Conservation (phyloP, 2,797 vertebrate genomes). For the Acanthurus lineatus region DNA sequence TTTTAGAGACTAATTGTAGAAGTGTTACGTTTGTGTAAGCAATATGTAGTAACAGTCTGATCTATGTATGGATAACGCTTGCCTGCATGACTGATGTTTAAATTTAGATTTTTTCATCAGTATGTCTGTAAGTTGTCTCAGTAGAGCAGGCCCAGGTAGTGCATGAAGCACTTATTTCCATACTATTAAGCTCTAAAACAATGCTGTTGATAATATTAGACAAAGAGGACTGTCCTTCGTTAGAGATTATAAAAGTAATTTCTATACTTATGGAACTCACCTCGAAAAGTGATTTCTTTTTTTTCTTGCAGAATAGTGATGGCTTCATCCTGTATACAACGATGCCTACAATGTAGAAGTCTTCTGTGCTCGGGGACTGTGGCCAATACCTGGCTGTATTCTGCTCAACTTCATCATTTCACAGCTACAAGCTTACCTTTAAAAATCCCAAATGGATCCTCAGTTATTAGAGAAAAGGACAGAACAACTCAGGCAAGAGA, state of each 20-base stretch:
- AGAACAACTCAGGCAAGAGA: constrained; percentile 18
- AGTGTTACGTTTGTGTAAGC: neutral
- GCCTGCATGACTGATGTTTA: no score
- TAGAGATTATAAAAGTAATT: neutral
- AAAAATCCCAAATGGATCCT: constrained; percentile 12
- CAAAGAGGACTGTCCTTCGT: neutral
- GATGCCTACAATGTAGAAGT: constrained; percentile 74
- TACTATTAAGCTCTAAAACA: neutral
- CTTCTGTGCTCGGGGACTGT: constrained; percentile 53
- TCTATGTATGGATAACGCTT: neutral
- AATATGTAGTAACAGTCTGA: neutral
- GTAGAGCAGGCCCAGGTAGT: neutral
- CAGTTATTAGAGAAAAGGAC: constrained; percentile 5
- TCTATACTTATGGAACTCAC: no score
- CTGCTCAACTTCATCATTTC: constrained; percentile 21
- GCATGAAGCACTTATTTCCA: neutral
- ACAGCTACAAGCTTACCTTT: neutral
- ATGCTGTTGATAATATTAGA: neutral
- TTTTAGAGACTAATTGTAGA: no score
- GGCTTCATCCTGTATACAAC: constrained; percentile 62
- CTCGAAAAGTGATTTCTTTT: constrained; percentile 13
- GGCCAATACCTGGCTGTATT: constrained; percentile 20
- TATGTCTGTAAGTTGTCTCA: neutral
- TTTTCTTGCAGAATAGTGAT: constrained; percentile 61
- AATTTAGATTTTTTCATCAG: no score